These are phyloP conservation scores for Eristalis pertinax DNA, from an alignment of 2,888 invertebrate genomes.

Conservation along the genomic window DNA sequence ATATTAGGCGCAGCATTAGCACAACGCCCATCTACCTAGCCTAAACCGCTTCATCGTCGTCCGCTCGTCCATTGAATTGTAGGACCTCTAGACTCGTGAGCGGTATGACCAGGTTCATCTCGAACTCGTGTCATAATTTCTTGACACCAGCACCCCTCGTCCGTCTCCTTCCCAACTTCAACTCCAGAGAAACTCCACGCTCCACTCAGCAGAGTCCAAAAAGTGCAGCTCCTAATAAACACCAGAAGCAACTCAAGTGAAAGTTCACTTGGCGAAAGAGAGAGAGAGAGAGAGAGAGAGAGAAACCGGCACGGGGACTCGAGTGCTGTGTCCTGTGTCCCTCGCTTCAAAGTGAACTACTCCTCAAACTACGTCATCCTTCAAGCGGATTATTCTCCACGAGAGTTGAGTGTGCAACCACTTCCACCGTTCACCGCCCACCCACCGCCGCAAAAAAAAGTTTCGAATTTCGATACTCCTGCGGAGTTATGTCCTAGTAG, in stretches of 20 bases:
- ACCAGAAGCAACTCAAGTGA: neutral
- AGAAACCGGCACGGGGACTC: neutral
- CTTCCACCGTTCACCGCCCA: neutral
- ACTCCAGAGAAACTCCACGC: too few species aligned
- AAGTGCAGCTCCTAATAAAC: neutral
- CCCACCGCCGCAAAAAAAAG: neutral
- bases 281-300: neutral
- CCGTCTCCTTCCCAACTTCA: too few species aligned
- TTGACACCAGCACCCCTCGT: too few species aligned
- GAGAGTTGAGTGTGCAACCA: conserved; percentile 10
- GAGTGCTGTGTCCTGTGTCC: neutral
- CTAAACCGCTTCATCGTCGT: too few species aligned
- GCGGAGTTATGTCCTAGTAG: conserved; percentile 12
- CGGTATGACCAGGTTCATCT: too few species aligned
- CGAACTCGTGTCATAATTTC: too few species aligned
- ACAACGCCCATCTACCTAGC: too few species aligned
- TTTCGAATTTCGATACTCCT: conserved; percentile 8
- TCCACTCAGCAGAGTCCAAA: neutral
- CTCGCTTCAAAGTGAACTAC: neutral
- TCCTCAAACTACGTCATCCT: neutral
- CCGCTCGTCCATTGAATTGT: too few species aligned
- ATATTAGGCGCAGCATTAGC: too few species aligned
- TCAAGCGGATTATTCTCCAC: conserved; percentile 21
- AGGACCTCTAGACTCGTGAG: too few species aligned
- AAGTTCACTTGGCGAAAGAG: neutral